Evolutionary conservation across 2,113 vertebrate species (phyloP).

Genomic region (Entomyzon cyanotis): DNA sequence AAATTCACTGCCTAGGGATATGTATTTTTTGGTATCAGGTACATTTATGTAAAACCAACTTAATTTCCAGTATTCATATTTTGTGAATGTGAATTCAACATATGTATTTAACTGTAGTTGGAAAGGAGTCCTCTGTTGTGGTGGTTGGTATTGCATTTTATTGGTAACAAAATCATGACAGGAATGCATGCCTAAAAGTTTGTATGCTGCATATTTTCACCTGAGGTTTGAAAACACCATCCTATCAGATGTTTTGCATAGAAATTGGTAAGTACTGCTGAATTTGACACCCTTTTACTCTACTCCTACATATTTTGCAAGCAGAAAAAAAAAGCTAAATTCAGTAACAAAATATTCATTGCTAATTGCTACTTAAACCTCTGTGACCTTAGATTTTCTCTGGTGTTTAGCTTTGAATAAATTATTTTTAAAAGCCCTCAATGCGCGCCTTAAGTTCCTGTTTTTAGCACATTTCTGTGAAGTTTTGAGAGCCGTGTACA

Average conservation of each 20-base stretch:
- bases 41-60: neutral
- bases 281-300: neutral
- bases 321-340: neutral
- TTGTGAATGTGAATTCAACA: neutral
- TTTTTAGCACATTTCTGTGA: neutral
- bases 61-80: neutral
- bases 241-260: neutral
- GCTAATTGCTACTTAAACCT: neutral
- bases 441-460: neutral
- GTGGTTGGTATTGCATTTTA: neutral
- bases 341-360: neutral
- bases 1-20: neutral
- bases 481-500: accelerated
- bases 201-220: neutral
- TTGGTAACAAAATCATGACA: neutral
- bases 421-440: neutral
- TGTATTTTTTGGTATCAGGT: neutral
- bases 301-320: neutral
- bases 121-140: neutral
- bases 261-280: neutral
- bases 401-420: neutral
- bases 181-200: neutral
- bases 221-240: neutral
- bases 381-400: neutral
- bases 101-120: neutral